Percentiles rank a stretch among this genome's conserved stretches.
phyloP scores from a whole-genome alignment of 2,113 vertebrate species.

The Podocnemis expansa region DNA sequence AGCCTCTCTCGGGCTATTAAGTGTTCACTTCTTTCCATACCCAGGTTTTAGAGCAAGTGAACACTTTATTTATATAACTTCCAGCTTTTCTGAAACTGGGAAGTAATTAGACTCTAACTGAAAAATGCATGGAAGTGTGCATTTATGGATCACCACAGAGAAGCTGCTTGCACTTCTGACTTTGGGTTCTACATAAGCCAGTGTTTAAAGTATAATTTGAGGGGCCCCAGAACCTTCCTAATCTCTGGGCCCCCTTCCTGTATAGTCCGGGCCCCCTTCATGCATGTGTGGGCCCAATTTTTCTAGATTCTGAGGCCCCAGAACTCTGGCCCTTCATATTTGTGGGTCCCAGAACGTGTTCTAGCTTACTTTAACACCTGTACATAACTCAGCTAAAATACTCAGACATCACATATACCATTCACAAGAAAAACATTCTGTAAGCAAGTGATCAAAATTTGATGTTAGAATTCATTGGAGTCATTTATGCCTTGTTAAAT shows the following conservation, averaged over 20 bases:
- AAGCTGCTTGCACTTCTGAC: neutral
- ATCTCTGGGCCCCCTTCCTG: too few relatives aligned
- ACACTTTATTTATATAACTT: neutral
- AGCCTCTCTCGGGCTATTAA: neutral
- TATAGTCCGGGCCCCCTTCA: too few relatives aligned
- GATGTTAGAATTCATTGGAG: neutral
- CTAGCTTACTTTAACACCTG: too few relatives aligned
- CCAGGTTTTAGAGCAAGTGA: neutral
- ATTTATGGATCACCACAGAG: neutral
- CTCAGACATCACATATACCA: too few relatives aligned
- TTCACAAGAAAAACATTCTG: neutral
- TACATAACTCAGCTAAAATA: neutral
- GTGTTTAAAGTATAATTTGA: too few relatives aligned
- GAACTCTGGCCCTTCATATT: too few relatives aligned
- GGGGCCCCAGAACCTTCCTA: too few relatives aligned
- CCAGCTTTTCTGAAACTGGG: neutral
- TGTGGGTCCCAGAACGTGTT: too few relatives aligned
- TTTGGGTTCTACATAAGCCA: neutral
- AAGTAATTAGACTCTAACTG: neutral
- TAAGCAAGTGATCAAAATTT: neutral
- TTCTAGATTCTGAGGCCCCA: too few relatives aligned
- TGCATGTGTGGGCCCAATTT: too few relatives aligned
- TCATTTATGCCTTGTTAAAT: neutral
- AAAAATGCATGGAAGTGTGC: neutral
- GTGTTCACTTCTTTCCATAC: neutral